Base-by-base conservation (phyloP, 2,797 vertebrate species). In the Ataeniobius toweri region DNA sequence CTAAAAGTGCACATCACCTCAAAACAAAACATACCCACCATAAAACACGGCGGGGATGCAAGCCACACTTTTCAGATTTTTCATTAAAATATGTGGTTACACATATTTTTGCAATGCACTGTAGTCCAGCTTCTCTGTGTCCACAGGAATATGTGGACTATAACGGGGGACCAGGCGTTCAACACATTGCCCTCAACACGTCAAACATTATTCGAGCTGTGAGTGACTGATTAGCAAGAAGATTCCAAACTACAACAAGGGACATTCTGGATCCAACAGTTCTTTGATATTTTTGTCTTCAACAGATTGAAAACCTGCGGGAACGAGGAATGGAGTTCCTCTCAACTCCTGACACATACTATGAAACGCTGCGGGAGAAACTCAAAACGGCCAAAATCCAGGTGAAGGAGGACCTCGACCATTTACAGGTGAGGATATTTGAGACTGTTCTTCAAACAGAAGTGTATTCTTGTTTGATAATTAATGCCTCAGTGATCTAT, bases 141-240 rank as follows among this genome's bases (percentile, higher is more conserved):
- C 78, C 74, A 69, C 85, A 97, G 96, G 96, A 97, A 81, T 97
- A 95, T 41, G 94, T 96, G 53, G 96, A 97, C 88, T 97, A 96
- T 75, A 94, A 96, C 5, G 95, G 96, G 22, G 95, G 96, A 28
- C 84, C 96, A 24, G 96, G 96, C 58, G 96, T 96, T 39, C 96
- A 97, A 87, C 96, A 97, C 89, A 96, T 97, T 18, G 96, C 96
- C 71, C 95, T 96, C 73, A 96, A 96, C 94, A 95, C 95, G 3
- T 88, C 95, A 58, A 86, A 96, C 93, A 96, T 97, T 79, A 96
- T 96, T 81, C 87, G 96, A 88, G 51, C 94, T 9, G 96, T 96
- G 89, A 94, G 96, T 90, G 3, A 76, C 71, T 56, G 6, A 81
- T 68, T 5, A 75, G 44, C 3, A 3, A 20, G 41, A 73, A 73